phyloP scores from a whole-genome alignment of 2,797 vertebrate species.

The Sebastes taczanowskii region DNA sequence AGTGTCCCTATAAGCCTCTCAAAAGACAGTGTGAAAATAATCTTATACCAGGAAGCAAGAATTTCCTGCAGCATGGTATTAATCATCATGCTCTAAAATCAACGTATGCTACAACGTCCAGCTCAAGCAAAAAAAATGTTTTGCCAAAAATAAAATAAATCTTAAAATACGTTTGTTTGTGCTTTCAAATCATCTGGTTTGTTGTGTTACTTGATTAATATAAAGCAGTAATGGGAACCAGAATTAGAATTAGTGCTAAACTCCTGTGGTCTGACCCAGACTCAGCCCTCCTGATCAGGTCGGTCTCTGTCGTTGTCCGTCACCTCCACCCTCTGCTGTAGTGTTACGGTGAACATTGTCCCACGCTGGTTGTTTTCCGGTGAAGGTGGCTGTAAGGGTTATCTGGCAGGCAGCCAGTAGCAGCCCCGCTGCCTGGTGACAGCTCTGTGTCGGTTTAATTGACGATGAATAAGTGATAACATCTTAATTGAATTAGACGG shows the following conservation, averaged over 20 bases:
- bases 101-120: too few relatives aligned
- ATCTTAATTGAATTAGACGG: slow-evolving; percentile 30
- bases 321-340: neutral
- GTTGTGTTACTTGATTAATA: neutral
- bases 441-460: slow-evolving; percentile 29
- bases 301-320: neutral
- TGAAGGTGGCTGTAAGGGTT: slow-evolving; percentile 2
- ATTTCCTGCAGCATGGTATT: too few relatives aligned
- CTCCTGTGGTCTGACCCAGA: neutral
- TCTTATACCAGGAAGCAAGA: too few relatives aligned
- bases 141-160: too few relatives aligned
- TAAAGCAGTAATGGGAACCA: neutral
- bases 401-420: slow-evolving; percentile 16
- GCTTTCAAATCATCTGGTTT: too few relatives aligned
- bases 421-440: slow-evolving; percentile 9
- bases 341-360: neutral
- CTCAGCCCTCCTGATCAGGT: neutral
- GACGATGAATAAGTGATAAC: slow-evolving; percentile 40
- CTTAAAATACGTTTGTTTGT: too few relatives aligned
- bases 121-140: too few relatives aligned
- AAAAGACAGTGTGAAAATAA: too few relatives aligned
- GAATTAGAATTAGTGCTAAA: neutral
- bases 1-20: too few relatives aligned
- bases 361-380: neutral
- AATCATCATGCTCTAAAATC: too few relatives aligned